Evolutionary conservation across 2,888 invertebrate genomes (phyloP).

Genomic region (Thumatha senex): DNA sequence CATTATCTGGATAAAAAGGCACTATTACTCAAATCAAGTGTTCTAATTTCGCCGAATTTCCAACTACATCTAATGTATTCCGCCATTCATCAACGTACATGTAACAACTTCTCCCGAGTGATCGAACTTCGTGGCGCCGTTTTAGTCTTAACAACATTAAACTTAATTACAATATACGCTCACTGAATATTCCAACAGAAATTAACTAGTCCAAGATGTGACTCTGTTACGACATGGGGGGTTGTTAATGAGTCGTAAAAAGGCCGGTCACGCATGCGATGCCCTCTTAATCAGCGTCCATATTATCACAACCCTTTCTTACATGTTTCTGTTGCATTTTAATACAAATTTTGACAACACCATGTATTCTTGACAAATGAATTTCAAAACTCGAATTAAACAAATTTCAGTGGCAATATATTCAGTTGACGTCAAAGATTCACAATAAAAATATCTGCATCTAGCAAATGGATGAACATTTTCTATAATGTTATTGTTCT

Average conservation of each 20-base stretch:
- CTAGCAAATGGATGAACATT: slow-evolving; percentile 35
- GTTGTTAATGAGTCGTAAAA: slow-evolving; percentile 41
- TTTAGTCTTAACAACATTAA: slow-evolving; percentile 43
- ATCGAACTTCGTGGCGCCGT: slow-evolving; percentile 38
- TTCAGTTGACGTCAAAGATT: slow-evolving; percentile 27
- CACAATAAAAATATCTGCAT: slow-evolving; percentile 21
- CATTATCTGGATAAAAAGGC: too few relatives aligned
- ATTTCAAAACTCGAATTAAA: slow-evolving; percentile 32
- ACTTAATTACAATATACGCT: slow-evolving; percentile 43
- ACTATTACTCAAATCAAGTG: slow-evolving; percentile 1
- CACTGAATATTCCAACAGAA: slow-evolving; percentile 46
- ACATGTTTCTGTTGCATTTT: too few relatives aligned
- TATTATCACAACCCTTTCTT: slow-evolving; percentile 29
- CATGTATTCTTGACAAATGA: too few relatives aligned
- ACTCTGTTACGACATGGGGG: slow-evolving; percentile 35
- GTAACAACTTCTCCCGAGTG: slow-evolving; percentile 36
- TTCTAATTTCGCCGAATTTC: slow-evolving; percentile 15
- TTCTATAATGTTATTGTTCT: slow-evolving; percentile 38
- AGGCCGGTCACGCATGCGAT: slow-evolving; percentile 36
- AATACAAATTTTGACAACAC: too few relatives aligned
- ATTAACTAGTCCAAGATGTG: slow-evolving; percentile 45
- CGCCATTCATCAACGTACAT: slow-evolving; percentile 33
- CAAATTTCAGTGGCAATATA: slow-evolving; percentile 29
- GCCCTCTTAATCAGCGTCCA: slow-evolving; percentile 32
- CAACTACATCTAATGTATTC: slow-evolving; percentile 27